Conservation (phyloP, 2,113 vertebrate species). For the Mesitornis unicolor region DNA sequence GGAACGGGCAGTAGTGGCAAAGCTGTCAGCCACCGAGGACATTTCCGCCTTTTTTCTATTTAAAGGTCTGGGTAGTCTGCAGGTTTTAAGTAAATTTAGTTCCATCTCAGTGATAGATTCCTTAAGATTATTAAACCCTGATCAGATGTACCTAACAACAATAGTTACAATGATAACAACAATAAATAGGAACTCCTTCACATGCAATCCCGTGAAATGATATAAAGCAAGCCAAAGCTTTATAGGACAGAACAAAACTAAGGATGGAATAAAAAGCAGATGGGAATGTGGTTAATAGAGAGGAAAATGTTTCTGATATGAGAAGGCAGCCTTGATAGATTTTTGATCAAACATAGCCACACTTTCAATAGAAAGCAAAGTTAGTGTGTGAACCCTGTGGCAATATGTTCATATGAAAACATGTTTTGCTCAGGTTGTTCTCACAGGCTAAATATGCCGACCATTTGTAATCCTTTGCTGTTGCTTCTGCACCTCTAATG, state of each 20-base stretch:
- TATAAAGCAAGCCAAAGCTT: not conserved
- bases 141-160: not conserved
- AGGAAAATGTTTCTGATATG: not conserved
- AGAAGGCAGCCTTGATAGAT: not conserved
- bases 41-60: not conserved
- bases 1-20: no score
- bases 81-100: not conserved
- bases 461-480: not conserved
- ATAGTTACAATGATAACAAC: not conserved
- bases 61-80: not conserved
- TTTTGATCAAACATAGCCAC: not conserved
- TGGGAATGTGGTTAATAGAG: not conserved
- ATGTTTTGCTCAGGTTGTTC: not conserved
- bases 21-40: not conserved
- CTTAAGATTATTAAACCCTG: not conserved
- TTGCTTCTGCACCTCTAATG: not conserved
- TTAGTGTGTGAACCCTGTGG: not conserved
- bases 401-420: not conserved
- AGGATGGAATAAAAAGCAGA: constrained; percentile 22
- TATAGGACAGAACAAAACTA: not conserved
- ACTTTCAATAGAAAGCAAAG: not conserved
- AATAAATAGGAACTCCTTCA: not conserved
- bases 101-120: not conserved
- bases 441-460: not conserved
- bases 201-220: not conserved